Evolutionary conservation across 1,140 invertebrate species (phyloP).

Genomic region (Phymorhynchus buccinoides): DNA sequence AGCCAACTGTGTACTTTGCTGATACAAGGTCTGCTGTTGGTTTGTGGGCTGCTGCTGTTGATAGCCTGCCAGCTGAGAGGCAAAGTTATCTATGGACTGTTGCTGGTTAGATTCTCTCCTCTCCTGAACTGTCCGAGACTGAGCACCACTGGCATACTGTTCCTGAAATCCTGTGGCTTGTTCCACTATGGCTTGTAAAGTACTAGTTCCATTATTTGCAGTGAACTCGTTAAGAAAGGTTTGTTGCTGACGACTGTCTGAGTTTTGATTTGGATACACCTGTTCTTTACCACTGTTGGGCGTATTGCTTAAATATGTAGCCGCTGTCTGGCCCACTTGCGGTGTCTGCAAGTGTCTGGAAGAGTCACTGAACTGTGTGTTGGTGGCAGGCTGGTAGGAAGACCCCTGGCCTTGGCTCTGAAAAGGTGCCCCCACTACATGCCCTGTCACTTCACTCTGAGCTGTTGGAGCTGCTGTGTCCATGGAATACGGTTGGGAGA

Average conservation of each 20-base stretch:
- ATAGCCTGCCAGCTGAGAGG: neutral
- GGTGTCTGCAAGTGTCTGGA: neutral
- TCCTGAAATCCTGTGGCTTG: neutral
- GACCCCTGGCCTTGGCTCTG: constrained; percentile 1
- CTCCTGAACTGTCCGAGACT: neutral
- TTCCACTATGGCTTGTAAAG: neutral
- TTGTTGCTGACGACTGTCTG: constrained; percentile 29
- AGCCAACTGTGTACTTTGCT: constrained; percentile 18
- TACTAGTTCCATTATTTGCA: neutral
- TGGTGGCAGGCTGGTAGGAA: neutral
- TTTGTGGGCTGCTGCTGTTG: neutral
- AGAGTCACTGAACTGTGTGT: neutral
- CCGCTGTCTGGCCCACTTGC: neutral
- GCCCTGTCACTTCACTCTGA: neutral
- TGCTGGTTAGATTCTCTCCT: constrained; percentile 14
- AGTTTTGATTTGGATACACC: constrained; percentile 13
- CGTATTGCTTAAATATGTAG: neutral
- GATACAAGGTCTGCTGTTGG: constrained; percentile 3
- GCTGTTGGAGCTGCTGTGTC: neutral
- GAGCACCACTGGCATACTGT: neutral
- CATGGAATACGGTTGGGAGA: constrained; percentile 26
- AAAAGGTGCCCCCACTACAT: neutral
- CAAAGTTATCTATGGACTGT: neutral
- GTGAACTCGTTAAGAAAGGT: constrained; percentile 4
- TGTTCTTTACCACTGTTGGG: constrained; percentile 11